A percentile compares a stretch with the other conserved stretches of the same genome.
phyloP scores from a whole-genome alignment of 2,888 invertebrate genomes.

The Trissolcus japonicus region DNA sequence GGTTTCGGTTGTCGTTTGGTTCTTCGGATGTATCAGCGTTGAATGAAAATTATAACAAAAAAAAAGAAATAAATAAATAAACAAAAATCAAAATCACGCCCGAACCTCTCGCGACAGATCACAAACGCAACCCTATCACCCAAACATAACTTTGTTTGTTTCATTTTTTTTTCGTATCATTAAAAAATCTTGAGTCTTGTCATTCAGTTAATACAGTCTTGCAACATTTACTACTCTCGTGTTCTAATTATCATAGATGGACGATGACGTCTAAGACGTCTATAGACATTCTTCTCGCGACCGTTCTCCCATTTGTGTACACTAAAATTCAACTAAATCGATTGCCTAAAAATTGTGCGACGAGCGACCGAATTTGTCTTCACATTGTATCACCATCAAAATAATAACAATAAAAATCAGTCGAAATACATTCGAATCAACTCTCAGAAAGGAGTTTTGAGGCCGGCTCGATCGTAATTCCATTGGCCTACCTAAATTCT shows the following conservation, averaged over 20 bases:
- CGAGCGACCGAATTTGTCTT: slow-evolving; percentile 31
- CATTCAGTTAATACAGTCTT: slow-evolving; percentile 74
- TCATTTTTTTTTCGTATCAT: slow-evolving; percentile 54
- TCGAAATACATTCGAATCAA: slow-evolving; percentile 26
- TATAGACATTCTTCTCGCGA: slow-evolving; percentile 64
- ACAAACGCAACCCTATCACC: slow-evolving; percentile 29
- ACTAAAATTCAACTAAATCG: slow-evolving; percentile 49
- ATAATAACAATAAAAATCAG: slow-evolving; percentile 1
- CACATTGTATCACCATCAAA: too few species aligned
- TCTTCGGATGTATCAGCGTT: background rate
- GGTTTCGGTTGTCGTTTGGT: background rate
- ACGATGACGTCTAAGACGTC: slow-evolving; percentile 74
- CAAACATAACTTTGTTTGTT: slow-evolving; percentile 54
- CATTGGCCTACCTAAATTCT: slow-evolving; percentile 30
- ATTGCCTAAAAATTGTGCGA: slow-evolving; percentile 32
- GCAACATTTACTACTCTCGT: slow-evolving; percentile 69
- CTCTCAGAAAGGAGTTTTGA: background rate
- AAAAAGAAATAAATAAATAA: too few species aligned
- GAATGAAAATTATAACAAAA: too few species aligned
- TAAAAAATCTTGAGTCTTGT: slow-evolving; percentile 71
- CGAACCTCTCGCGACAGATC: slow-evolving; percentile 44
- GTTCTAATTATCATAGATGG: slow-evolving; percentile 73
- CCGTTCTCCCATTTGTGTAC: slow-evolving; percentile 42
- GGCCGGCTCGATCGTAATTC: slow-evolving; percentile 15
- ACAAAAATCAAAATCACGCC: background rate